Evolutionary conservation across 2,113 vertebrate genomes (phyloP), one percentile per base, ranked within the genome.

Genomic region (Motacilla tschutschensis): DNA sequence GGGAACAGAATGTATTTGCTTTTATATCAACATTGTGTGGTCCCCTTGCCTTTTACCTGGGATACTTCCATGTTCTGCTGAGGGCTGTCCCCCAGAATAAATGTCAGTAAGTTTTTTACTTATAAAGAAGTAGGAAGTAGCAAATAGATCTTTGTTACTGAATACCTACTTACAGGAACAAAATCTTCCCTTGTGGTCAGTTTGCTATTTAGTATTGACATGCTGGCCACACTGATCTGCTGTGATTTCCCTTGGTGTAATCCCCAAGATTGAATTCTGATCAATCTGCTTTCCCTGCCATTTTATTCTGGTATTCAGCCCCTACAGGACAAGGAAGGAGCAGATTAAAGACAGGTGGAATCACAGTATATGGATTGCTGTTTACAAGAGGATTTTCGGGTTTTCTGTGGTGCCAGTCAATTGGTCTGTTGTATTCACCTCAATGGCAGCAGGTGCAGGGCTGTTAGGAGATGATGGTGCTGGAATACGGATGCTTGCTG

Each of bases 211-310:
- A 71, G 31, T 64, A 14, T 43, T 78, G 67, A 28, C 20, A 40
- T 64, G 72, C 17, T 65, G 46, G 17, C 50, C 46, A 14, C 10
- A 1, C 7, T 20, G 6, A 63, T 60, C 28, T 70, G n/a, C 41
- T 83, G 29, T 2, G 2, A 36, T 62, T 81, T 79, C 59, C 59
- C 8, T 48, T 33, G 38, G 17, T 44, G 28, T 38, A 44, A 88
- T 51, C 10, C 31, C 12, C 13, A 41, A 17, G 36, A 44, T 17
- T 0, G 0, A 69, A 43, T 47, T 75, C 40, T 44, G 19, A 40
- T 58, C 21, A 38, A 0, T 54, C n/a, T 75, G 36, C 33, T 59
- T 55, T 66, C 44, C 3, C 24, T 79, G 20, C 9, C 19, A 5
- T 69, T 72, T 85, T 44, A 31, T 54, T 60, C 38, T 50, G 21